Percentiles rank a stretch among this genome's conserved stretches.
Conservation (phyloP, 2,113 vertebrate species). For the Corythaeola cristata region DNA sequence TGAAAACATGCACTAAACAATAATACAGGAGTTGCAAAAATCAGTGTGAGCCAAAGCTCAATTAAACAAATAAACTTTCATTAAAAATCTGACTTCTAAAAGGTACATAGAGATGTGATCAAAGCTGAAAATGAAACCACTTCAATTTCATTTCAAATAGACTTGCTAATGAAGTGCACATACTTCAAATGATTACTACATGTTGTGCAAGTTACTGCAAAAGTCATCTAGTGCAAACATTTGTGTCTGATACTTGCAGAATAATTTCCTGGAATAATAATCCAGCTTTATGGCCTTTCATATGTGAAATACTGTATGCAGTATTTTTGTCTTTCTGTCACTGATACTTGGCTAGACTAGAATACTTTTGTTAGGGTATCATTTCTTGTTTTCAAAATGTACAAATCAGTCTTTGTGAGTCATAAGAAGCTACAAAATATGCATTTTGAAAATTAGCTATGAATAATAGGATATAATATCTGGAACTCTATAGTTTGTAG, state of each 20-base stretch:
- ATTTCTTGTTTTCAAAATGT: neutral
- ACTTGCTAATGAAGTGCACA: neutral
- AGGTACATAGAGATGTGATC: neutral
- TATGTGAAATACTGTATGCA: neutral
- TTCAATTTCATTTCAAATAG: neutral
- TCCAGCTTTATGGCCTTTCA: neutral
- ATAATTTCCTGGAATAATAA: neutral
- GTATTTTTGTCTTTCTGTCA: neutral
- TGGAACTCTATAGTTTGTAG: neutral
- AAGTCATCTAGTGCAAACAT: neutral
- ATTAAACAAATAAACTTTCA: neutral
- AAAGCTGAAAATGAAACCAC: neutral
- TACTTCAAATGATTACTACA: neutral
- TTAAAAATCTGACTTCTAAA: neutral
- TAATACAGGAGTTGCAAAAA: neutral
- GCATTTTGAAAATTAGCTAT: neutral
- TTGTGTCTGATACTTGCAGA: neutral
- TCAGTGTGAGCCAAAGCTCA: neutral
- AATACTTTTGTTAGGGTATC: neutral
- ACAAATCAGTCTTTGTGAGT: neutral
- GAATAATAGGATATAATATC: neutral
- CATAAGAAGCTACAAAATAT: neutral
- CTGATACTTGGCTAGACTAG: neutral
- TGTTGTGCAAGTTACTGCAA: neutral
- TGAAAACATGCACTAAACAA: neutral